phyloP scores from a whole-genome alignment of 2,113 vertebrate genomes.

The Morone saxatilis region DNA sequence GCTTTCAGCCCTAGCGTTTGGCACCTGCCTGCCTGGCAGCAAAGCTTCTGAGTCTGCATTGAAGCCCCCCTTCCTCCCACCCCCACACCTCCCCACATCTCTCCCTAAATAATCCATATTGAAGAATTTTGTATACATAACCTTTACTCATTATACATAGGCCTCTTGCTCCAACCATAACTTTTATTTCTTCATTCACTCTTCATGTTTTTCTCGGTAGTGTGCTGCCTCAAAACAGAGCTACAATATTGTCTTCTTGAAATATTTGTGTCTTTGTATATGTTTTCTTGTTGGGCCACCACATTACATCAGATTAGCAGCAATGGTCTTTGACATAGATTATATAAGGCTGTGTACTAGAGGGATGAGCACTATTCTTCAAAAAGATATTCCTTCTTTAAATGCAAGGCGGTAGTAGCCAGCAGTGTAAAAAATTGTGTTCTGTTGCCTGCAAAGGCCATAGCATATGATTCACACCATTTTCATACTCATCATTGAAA shows the following conservation, averaged over 20 bases:
- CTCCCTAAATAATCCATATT: constrained; percentile 5
- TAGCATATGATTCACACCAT: not conserved
- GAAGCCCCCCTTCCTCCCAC: not conserved
- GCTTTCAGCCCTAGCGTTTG: constrained; percentile 31
- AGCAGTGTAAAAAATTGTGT: not conserved
- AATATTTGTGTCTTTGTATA: not conserved
- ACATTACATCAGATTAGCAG: not conserved
- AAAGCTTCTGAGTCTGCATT: constrained; percentile 11
- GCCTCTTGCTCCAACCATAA: not conserved
- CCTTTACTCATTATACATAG: not conserved
- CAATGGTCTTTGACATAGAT: not conserved
- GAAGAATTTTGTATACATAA: not conserved
- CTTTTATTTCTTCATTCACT: not conserved
- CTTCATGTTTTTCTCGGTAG: not conserved
- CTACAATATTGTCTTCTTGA: not conserved
- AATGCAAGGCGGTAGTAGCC: too few relatives aligned
- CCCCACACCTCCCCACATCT: constrained; percentile 12
- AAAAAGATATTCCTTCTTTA: not conserved
- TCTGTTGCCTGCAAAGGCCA: not conserved
- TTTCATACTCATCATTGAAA: not conserved
- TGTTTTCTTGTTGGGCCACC: not conserved
- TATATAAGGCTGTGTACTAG: not conserved
- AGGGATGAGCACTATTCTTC: not conserved
- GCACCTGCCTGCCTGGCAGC: constrained; percentile 43
- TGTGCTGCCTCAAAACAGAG: not conserved